Base-by-base conservation (phyloP, 2,888 invertebrate species). In the Nasonovia ribisnigri region DNA sequence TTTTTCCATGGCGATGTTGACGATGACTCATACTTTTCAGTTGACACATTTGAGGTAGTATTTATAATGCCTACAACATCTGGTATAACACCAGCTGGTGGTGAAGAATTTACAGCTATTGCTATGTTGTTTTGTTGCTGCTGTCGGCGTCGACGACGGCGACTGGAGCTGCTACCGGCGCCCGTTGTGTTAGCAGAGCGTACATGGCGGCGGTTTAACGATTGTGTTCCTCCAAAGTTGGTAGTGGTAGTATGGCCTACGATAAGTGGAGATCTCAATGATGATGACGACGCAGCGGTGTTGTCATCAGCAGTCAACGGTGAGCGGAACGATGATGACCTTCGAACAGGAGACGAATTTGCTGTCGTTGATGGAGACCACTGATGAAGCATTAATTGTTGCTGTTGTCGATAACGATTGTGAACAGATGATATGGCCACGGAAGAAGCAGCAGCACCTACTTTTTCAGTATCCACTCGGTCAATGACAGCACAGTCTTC, bases 341-440 rank as follows among this genome's bases (percentile, higher is more conserved):
- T 51, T 29, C 42, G 42, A 20, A 92, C 92, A 0, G 92, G 88
- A 29, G 92, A 92, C 11, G 92, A 92, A 51, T 92, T 92, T 11
- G 88, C 88, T 29, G 92, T 92, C 13, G 92, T 88, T 11, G 92
- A 51, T 6, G 92, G 92, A n/a, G 92, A 92, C 92, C 92, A 92
- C 26, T 92, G 92, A n/a, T 77, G 88, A 16, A 92, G 88, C 29
- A 88, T 6, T 51, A 92, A n/a, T 46, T 87, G 87, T 1, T 89
- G 93, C 10, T 92, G 93, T 26, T 42, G 92, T 3, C 43, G 60
- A 24, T 94, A 91, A 84, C 90, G 93, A 24, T 60, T 46, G 3
- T 93, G 92, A 24, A 54, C 42, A 0, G 92, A 77, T 4, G 92
- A 92, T 1, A 92, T 48, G 16, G 87, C 87, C 8, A n/a, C 42